Conservation (phyloP, 30 jellyfish, hydroid and myxozoan species). For the Aurelia aurita complex sp. Pacific region DNA sequence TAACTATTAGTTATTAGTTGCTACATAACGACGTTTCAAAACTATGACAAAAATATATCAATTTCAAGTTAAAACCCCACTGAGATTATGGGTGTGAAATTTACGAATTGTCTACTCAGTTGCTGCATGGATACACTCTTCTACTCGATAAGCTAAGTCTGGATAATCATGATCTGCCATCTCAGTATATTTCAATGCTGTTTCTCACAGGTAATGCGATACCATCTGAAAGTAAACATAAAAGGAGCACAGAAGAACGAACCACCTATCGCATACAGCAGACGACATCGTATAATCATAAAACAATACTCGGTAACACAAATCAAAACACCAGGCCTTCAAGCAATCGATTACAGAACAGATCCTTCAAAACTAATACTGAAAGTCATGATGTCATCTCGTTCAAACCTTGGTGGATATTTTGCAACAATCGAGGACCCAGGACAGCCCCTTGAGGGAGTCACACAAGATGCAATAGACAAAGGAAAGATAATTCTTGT, state of each 20-base stretch:
- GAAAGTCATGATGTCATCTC: slow-evolving; percentile 4
- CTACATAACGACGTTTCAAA: too few species aligned
- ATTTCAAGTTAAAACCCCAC: too few species aligned
- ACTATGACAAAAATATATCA: too few species aligned
- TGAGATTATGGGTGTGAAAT: too few species aligned
- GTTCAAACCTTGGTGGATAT: slow-evolving; percentile 33
- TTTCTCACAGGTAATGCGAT: background rate
- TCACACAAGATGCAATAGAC: slow-evolving; percentile 51
- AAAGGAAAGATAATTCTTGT: slow-evolving; percentile 38
- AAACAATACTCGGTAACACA: slow-evolving; percentile 50
- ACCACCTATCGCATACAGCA: slow-evolving; percentile 49
- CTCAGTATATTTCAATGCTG: too few species aligned
- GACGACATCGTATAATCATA: slow-evolving; percentile 49
- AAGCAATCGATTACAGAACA: slow-evolving; percentile 54
- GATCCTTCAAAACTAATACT: slow-evolving; percentile 46
- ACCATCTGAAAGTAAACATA: slow-evolving; percentile 30
- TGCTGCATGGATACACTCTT: too few species aligned
- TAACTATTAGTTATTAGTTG: too few species aligned
- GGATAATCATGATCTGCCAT: too few species aligned
- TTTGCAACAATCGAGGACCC: slow-evolving; percentile 46
- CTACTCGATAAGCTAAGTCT: too few species aligned
- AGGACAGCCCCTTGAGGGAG: slow-evolving; percentile 43
- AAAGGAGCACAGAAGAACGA: slow-evolving; percentile 48
- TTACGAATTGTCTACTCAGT: too few species aligned
- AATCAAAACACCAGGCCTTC: slow-evolving; percentile 35